Evolutionary conservation across 1,140 invertebrate species (phyloP).

Genomic region (Cecropterus lyciades): DNA sequence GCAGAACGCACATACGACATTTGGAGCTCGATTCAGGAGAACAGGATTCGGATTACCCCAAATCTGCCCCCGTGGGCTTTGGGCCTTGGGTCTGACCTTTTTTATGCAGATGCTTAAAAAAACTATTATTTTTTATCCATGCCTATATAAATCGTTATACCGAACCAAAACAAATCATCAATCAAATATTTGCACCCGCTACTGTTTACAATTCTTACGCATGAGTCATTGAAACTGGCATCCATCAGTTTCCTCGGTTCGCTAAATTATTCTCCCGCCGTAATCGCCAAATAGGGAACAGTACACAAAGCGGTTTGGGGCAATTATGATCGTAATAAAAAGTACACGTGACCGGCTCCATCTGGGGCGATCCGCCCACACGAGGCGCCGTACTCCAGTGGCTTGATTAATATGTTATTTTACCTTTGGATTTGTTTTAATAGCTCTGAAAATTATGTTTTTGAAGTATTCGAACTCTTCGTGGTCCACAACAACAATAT

Average conservation of each 20-base stretch:
- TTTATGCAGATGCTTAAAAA: too few species aligned
- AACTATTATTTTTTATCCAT: too few species aligned
- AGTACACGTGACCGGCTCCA: constrained; percentile 24
- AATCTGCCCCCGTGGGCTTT: too few species aligned
- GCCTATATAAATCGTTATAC: background rate
- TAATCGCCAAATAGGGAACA: constrained; percentile 9
- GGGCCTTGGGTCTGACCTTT: too few species aligned
- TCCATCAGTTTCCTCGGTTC: constrained; percentile 9
- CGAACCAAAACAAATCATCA: background rate
- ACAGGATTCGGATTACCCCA: too few species aligned
- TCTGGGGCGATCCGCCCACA: constrained; percentile 24
- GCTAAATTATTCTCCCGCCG: constrained; percentile 19
- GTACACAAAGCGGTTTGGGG: constrained; percentile 9
- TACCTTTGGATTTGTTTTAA: constrained; percentile 28
- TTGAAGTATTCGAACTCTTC: too few species aligned
- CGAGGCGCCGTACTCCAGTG: constrained; percentile 8
- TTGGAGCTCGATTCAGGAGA: too few species aligned
- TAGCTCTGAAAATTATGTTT: background rate
- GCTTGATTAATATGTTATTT: constrained; percentile 14
- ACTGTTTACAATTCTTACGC: background rate
- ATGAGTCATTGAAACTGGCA: constrained; percentile 13
- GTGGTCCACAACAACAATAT: too few species aligned
- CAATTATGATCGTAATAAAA: constrained; percentile 29
- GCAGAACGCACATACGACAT: too few species aligned
- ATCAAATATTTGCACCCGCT: constrained; percentile 9